phyloP scores from a whole-genome alignment of 2,797 vertebrate species.

The Ctenosaura bakeri region DNA sequence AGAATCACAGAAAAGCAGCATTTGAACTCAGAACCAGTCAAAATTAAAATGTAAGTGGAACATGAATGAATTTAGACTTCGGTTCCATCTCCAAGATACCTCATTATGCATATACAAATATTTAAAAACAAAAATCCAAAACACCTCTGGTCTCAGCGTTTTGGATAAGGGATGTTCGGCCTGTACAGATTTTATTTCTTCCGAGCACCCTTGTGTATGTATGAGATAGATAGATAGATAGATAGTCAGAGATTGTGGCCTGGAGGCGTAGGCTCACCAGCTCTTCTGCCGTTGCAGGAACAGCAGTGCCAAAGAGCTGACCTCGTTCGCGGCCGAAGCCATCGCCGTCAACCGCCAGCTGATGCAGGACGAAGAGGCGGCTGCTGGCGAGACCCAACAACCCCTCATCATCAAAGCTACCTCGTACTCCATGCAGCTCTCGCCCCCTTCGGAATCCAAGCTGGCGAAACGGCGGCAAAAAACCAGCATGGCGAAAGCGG shows the following conservation, averaged over 20 bases:
- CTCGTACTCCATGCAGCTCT: conserved; percentile 91
- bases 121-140: no score
- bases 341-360: conserved; percentile 96
- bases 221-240: no score
- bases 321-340: conserved; percentile 94
- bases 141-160: no score
- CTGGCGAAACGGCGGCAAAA: conserved; percentile 92
- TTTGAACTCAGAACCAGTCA: not conserved
- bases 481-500: conserved; percentile 85
- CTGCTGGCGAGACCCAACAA: conserved; percentile 84
- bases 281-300: conserved; percentile 79
- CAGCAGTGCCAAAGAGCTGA: conserved; percentile 97
- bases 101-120: no score
- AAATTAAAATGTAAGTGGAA: no score
- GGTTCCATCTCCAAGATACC: no score
- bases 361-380: conserved; percentile 88
- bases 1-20: not conserved
- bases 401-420: conserved; percentile 89
- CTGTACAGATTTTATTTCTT: no score
- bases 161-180: no score
- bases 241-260: not conserved
- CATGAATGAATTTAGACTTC: no score
- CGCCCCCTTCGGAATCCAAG: conserved; percentile 92
- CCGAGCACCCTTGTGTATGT: no score
- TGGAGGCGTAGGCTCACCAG: not conserved